Percentiles rank a stretch among this genome's conserved stretches.
phyloP scores from a whole-genome alignment of 2,113 vertebrate genomes.

The Greenwoodochromis staneri region DNA sequence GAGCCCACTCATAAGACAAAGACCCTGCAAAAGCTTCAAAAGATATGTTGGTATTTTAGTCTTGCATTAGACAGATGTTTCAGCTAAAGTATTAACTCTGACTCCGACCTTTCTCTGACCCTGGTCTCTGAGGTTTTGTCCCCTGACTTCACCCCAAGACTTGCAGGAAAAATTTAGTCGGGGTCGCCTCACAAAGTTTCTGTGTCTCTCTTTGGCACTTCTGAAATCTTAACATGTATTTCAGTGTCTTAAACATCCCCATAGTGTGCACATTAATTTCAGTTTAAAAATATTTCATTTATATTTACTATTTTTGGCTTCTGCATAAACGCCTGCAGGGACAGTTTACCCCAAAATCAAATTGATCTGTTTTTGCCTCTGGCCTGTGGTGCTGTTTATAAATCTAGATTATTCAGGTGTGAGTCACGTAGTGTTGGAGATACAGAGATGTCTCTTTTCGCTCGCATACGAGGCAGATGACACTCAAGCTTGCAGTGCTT shows the following conservation, averaged over 20 bases:
- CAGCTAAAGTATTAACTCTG: neutral
- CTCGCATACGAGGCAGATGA: neutral
- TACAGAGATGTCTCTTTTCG: neutral
- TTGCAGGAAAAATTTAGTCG: neutral
- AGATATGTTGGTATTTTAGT: fast-evolving
- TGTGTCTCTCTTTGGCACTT: neutral
- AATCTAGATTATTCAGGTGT: neutral
- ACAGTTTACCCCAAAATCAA: neutral
- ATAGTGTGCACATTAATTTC: neutral
- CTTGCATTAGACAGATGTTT: neutral
- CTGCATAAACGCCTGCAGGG: neutral
- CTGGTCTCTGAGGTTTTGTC: neutral
- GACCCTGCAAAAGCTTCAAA: neutral
- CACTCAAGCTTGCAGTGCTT: neutral
- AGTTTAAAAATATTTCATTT: neutral
- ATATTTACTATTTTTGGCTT: neutral
- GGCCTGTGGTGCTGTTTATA: neutral
- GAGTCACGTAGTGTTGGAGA: neutral
- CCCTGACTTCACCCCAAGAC: neutral
- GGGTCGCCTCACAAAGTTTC: neutral
- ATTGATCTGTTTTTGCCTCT: neutral
- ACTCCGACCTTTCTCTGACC: neutral
- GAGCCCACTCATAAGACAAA: neutral
- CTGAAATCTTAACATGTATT: neutral
- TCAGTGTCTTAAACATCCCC: neutral